Evolutionary conservation across 1,140 invertebrate species (phyloP).

Genomic region (Bombus superbus): DNA sequence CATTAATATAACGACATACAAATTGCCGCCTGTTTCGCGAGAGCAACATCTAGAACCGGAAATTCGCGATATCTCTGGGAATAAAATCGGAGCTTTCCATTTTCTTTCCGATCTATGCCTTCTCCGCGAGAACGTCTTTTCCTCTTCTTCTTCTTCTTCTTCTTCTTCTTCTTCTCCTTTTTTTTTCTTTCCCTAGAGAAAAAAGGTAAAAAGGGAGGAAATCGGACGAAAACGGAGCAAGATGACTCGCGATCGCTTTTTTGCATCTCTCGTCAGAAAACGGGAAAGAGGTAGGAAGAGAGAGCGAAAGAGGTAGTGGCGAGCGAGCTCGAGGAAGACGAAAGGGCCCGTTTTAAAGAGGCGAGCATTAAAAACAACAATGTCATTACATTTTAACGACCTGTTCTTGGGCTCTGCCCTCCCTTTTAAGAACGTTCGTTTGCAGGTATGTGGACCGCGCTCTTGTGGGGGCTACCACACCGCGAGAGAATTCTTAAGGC

Average conservation of each 20-base stretch:
- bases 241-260: conserved; percentile 28
- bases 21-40: conserved; percentile 3
- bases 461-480: conserved; percentile 50
- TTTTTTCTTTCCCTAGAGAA: neutral
- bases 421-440: conserved; percentile 72
- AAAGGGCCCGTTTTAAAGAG: conserved; percentile 74
- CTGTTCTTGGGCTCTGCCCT: conserved; percentile 74
- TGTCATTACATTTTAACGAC: conserved; percentile 79
- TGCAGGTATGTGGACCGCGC: conserved; percentile 72
- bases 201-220: neutral
- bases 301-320: conserved; percentile 46
- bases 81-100: neutral
- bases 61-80: neutral
- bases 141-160: too few species aligned
- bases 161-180: too few species aligned
- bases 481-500: conserved; percentile 38
- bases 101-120: neutral
- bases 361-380: conserved; percentile 77
- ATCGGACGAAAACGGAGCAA: neutral
- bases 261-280: conserved; percentile 29
- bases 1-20: conserved; percentile 17
- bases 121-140: neutral
- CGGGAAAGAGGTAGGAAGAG: conserved; percentile 46
- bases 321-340: conserved; percentile 60
- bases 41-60: neutral